Evolutionary conservation across 1,140 invertebrate species (phyloP), one percentile per base, ranked within the genome.

Genomic region (Mya arenaria): DNA sequence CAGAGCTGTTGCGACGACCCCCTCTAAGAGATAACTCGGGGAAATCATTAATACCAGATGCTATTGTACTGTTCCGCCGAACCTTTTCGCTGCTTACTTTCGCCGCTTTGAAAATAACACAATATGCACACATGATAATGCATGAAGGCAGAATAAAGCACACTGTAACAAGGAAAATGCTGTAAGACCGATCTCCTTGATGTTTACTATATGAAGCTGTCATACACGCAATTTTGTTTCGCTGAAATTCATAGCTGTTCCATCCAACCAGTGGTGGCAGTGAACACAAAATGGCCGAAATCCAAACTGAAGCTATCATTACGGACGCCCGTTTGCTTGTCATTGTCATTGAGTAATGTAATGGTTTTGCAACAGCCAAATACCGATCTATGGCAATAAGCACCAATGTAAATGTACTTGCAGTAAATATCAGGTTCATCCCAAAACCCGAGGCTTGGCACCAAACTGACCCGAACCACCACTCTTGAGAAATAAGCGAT

Each of bases 351-450:
- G 79, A 84, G 91, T 89, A 92, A 91, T 90, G 90, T 84, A 85
- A 86, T 80, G 86, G 88, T 48, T 91, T 88, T 62, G 86, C 88
- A 72, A 97, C 96, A 96, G 85, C 96, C 95, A 86, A 96, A 95
- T 75, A 98, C 94, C 97, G 96, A 89, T 98, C 97, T 1, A 97
- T 92, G 0, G 96, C 96, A 44, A 98, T 97, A 13, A 97, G 94
- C 10, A 97, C 94, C 6, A 97, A 95, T 0, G 96, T 96, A 28
- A 97, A 93, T 1, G 95, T 94, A 19, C 94, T 95, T 23, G 94
- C 94, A 0, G 93, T 93, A 15, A 94, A 93, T 58, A 94, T 93
- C 0, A 94, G 87, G 39, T 93, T 94, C 62, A 94, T 93, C 4
- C 93, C 86, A 66, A 94, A 93, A 55, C 95, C 94, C 3, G 93